Base-by-base conservation (phyloP, 2,797 vertebrate genomes). In the Poeciliopsis presidionis region DNA sequence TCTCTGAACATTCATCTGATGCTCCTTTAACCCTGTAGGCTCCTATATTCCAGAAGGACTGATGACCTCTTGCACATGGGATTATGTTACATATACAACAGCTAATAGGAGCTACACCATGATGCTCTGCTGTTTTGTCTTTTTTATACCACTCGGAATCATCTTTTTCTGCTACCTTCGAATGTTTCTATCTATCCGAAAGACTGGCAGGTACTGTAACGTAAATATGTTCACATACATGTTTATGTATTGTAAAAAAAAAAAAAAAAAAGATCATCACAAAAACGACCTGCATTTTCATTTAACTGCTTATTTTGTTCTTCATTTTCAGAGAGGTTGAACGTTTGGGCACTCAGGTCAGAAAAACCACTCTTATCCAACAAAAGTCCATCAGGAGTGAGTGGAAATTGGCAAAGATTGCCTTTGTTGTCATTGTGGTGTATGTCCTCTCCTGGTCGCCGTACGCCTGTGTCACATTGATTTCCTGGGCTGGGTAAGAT, bases 341-440 rank as follows among this genome's bases (percentile, higher is more conserved):
- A 73, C 95, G 94, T 76, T 85, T 98, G 76, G 97, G 96, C 2
- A 95, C 95, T 39, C 96, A 95, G 84, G 95, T 94, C 78, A 90
- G 95, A 81, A 95, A 93, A 92, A 96, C 93, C 75, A 94, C 86
- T 72, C 80, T 93, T 74, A 93, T 92, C 90, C 92, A 89, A 51
- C 95, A 96, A 81, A 96, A 95, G 79, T 94, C 95, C 69, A 92
- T 97, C 45, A 96, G 84, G 87, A 97, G 90, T 53, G 97, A 98
- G 71, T 97, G 97, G 97, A 97, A 97, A 86, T 80, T 98, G 94
- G 97, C 97, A 72, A 98, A 97, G 90, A 96, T 97, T 8, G 97
- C 97, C 12, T 97, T 97, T 73, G 95, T 97, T 43, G 95, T 96
- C 84, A 97, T 97, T 67, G 86, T 97, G 74, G 96, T 97, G 36